Evolutionary conservation across 2,113 vertebrate genomes (phyloP), one percentile per base, ranked within the genome.

Genomic region (Cheilinus undulatus): DNA sequence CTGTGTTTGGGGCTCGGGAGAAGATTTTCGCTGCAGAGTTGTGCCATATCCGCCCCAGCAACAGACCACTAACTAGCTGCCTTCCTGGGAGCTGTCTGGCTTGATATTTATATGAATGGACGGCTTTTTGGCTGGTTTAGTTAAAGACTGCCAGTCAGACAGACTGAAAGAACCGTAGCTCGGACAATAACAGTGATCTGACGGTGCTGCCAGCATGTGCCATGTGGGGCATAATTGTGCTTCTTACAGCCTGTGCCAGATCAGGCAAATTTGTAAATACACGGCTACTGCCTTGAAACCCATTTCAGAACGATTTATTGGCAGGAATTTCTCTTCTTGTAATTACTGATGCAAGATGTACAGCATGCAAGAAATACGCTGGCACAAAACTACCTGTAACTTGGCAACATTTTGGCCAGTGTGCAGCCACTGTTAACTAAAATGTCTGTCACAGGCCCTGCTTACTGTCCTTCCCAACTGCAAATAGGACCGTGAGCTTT

Each of bases 1-100:
- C 87, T 84, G 89, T 84, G 90, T 82, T 87, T 85, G 75, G 77
- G 76, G 50, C 57, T 85, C 23, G 24, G 58, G 70, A 81, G 75
- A 78, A 14, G 27, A 27, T 81, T 86, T 78, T 69, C 13, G 24
- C 69, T 69, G 12, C 64, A 76, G 73, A 68, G 48, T 54, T 53
- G 56, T 52, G 87, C 73, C 86, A 89, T 80, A 57, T 86, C 76
- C 69, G 50, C 69, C 84, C 60, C 49, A 28, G 76, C 77, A 82
- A 81, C 78, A 87, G 69, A 71, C 73, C 78, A 68, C 70, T 72
- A 83, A 84, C 73, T 82, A 82, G 82, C 64, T 70, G 69, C 57
- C 67, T 81, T 73, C 70, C 34, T 58, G 24, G 46, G 59, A 67
- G 50, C 54, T 69, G 66, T 74, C 75, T 79, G 73, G 76, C 57